Evolutionary conservation across 1,140 invertebrate genomes (phyloP).

Genomic region (Heliothis virescens): DNA sequence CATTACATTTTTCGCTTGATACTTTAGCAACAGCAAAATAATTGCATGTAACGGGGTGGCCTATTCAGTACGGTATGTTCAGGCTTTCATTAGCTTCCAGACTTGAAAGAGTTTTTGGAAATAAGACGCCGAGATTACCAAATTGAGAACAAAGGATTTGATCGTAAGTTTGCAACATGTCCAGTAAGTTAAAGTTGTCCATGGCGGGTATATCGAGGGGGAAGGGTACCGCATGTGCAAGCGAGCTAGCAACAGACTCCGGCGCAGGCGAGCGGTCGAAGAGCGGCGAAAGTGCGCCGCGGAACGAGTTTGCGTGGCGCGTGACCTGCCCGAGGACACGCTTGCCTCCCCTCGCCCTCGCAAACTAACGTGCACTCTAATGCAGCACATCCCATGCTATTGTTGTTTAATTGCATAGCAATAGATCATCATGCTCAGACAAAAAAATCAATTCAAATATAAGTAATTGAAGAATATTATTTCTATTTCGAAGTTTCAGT

Average conservation of each 20-base stretch:
- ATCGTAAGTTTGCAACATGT: constrained; percentile 54
- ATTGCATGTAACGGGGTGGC: too few species aligned
- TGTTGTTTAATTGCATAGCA: constrained; percentile 14
- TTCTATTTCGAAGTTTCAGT: too few species aligned
- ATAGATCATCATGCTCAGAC: too few species aligned
- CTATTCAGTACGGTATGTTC: too few species aligned
- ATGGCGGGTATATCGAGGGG: constrained; percentile 53
- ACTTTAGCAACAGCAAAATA: constrained; percentile 1
- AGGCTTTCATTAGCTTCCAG: too few species aligned
- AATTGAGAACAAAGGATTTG: constrained; percentile 51
- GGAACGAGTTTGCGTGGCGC: constrained; percentile 81
- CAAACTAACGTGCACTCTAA: constrained; percentile 48
- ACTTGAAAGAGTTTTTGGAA: constrained; percentile 1
- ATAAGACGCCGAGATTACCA: background rate
- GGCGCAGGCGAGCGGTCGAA: constrained; percentile 71
- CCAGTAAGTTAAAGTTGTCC: constrained; percentile 52
- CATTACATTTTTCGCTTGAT: constrained; percentile 13
- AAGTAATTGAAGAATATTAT: too few species aligned
- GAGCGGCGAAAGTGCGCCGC: constrained; percentile 78
- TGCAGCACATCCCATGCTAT: constrained; percentile 39
- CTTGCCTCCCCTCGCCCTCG: constrained; percentile 48
- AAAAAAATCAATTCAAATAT: too few species aligned
- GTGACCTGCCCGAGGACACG: constrained; percentile 83
- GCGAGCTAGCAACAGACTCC: constrained; percentile 66
- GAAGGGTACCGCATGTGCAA: constrained; percentile 62